Percentiles rank a stretch among this genome's conserved stretches.
Conservation (phyloP, 1,140 invertebrate species). For the Brachionus koreanus region DNA sequence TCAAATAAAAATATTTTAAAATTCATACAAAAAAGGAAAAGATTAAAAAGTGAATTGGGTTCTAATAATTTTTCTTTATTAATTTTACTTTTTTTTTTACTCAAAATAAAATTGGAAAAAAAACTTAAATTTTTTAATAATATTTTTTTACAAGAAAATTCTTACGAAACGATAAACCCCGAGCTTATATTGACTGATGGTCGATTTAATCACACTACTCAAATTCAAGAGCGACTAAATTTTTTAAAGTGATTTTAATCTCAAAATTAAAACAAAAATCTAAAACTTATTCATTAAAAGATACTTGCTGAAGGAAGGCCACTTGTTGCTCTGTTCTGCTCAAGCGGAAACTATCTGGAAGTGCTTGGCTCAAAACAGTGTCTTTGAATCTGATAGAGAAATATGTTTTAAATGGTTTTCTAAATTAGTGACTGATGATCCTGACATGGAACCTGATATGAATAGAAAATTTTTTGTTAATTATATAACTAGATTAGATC, state of each 20-base stretch:
- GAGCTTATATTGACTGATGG: slow-evolving; percentile 77
- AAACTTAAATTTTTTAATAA: not conserved
- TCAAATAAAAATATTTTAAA: too few species aligned
- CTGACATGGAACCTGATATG: slow-evolving; percentile 90
- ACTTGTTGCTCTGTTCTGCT: slow-evolving; percentile 88
- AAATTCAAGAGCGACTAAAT: slow-evolving; percentile 87
- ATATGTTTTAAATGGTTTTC: slow-evolving; percentile 98
- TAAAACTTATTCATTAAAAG: slow-evolving; percentile 46
- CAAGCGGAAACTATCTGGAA: slow-evolving; percentile 96
- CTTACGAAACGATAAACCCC: slow-evolving; percentile 74
- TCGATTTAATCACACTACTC: slow-evolving; percentile 81
- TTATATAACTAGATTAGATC: slow-evolving; percentile 86
- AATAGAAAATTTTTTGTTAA: slow-evolving; percentile 93
- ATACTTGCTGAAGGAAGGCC: slow-evolving; percentile 71
- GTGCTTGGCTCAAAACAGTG: slow-evolving; percentile 85
- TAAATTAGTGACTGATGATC: slow-evolving; percentile 83
- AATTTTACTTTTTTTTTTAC: too few species aligned
- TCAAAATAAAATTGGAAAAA: too few species aligned
- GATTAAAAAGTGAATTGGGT: too few species aligned
- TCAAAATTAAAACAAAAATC: slow-evolving; percentile 65
- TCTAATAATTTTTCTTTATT: too few species aligned
- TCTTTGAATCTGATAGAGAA: slow-evolving; percentile 84
- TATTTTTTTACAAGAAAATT: not conserved
- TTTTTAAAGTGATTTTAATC: slow-evolving; percentile 68
- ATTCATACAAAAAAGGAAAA: too few species aligned